A percentile compares a stretch with the other conserved stretches of the same genome.
These are phyloP conservation scores for Tribolium castaneum DNA, from an alignment of 1,140 invertebrate species.

Conservation along the genomic window DNA sequence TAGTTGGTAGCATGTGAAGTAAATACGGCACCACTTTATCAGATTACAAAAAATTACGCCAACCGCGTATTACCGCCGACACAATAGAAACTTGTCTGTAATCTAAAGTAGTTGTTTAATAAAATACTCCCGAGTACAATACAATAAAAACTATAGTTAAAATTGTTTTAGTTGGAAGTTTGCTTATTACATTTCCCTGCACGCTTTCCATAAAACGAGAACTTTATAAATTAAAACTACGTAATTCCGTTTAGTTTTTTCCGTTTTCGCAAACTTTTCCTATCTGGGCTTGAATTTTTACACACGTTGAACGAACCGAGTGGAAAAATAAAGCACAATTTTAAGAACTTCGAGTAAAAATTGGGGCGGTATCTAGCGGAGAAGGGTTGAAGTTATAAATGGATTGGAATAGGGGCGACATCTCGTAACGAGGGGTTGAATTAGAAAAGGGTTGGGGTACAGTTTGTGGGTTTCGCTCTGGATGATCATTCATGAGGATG, in stretches of 20 bases:
- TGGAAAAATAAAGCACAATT: too few relatives aligned
- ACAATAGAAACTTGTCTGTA: constrained; percentile 45
- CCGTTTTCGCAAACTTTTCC: not conserved
- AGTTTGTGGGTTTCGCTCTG: too few relatives aligned
- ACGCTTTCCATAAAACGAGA: constrained; percentile 45
- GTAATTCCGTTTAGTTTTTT: constrained; percentile 39
- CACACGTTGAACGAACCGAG: not conserved
- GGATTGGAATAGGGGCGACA: too few relatives aligned
- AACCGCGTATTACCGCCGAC: constrained; percentile 23
- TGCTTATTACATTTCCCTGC: constrained; percentile 51
- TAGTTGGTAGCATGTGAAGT: too few relatives aligned
- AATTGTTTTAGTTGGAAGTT: constrained; percentile 50
- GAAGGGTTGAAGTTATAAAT: too few relatives aligned
- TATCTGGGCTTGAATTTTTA: not conserved
- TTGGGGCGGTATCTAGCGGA: too few relatives aligned
- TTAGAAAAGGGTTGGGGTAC: not conserved
- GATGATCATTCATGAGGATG: not conserved
- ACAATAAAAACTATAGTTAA: constrained; percentile 51
- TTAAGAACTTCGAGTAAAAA: too few relatives aligned
- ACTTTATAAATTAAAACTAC: constrained; percentile 49
- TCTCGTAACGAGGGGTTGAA: not conserved
- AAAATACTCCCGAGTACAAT: constrained; percentile 49
- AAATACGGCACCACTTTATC: not conserved
- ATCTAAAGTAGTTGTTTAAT: constrained; percentile 47
- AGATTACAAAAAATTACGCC: not conserved